Base-by-base conservation (phyloP, 1,140 invertebrate species). In the Akabosia matsudoensis region DNA sequence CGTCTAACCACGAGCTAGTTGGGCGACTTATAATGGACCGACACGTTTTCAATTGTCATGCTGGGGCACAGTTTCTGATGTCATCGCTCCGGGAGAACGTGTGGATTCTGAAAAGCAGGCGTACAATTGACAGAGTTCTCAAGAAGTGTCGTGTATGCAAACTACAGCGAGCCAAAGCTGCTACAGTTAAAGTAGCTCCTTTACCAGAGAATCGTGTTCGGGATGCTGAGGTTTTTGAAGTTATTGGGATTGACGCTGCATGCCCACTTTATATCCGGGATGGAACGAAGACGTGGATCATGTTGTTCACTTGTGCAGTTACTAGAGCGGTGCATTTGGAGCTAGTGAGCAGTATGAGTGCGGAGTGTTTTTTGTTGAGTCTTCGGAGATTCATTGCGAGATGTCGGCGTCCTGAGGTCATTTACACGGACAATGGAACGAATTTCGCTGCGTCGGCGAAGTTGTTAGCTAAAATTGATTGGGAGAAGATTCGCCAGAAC, bases 401-500 rank as follows among this genome's bases (percentile, higher is more conserved):
- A 33, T 77, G 85, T 45, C 84, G 84, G 61, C 74, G 81, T 26
- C 82, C 84, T 1, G 30, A 18, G 1, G 51, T 82, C 54, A 76
- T 86, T 0, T 83, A 83, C 64, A 83, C 77, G 28, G 85, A 86
- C 73, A 83, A 83, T 70, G 85, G 83, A 24, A 85, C 83, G 0
- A 86, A 85, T 77, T 86, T 86, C 78, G 54, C 79, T 14, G 84
- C 84, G 16, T 79, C 83, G 0, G 70, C 79, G 10, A 77, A 76
- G n/a, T 56, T 77, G 26, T 33, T 81, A 24, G 51, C 10, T 18
- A 75, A 22, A 26, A 76, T 82, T n/a, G n/a, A n/a, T n/a, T n/a
- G n/a, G n/a, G n/a, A n/a, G n/a, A n/a, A n/a, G n/a, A 85, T 85
- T 33, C 70, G 80, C 31, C 82, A 82, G 18, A 16, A 24, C 0